These are phyloP conservation scores for Agapornis canus DNA, from an alignment of 2,797 vertebrate genomes.

Conservation along the genomic window DNA sequence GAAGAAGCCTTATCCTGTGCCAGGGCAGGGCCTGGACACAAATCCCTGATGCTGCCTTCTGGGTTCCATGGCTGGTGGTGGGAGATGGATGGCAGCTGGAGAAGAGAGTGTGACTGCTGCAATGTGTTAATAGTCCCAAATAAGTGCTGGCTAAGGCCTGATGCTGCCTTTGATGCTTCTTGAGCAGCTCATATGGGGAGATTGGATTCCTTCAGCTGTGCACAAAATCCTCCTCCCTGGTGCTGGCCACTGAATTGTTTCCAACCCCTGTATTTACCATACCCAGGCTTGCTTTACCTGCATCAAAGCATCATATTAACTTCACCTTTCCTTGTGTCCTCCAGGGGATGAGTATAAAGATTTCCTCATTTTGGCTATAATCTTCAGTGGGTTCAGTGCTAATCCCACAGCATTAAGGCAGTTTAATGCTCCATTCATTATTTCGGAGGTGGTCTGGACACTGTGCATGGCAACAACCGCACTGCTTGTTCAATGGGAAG, in stretches of 20 bases:
- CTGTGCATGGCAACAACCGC: fast-evolving
- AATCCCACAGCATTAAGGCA: not conserved
- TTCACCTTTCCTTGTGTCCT: not conserved
- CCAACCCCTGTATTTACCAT: not conserved
- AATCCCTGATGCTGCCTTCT: fast-evolving
- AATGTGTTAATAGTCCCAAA: not conserved
- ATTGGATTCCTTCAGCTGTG: not conserved
- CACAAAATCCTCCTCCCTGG: not conserved
- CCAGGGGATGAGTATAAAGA: not conserved
- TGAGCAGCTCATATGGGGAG: fast-evolving
- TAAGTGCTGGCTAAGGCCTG: fast-evolving
- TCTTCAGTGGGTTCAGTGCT: not conserved
- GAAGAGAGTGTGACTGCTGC: not conserved
- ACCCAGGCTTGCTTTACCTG: fast-evolving
- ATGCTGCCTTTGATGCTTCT: not conserved
- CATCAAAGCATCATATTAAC: not conserved
- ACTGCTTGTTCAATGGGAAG: not conserved
- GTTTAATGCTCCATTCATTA: not conserved
- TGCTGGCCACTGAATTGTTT: fast-evolving
- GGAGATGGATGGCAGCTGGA: not conserved
- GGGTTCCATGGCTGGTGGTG: not conserved
- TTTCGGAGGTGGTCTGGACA: not conserved
- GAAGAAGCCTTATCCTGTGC: not conserved
- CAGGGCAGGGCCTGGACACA: not conserved
- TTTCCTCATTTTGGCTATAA: fast-evolving